Percentiles rank a stretch among this genome's conserved stretches.
phyloP scores from a whole-genome alignment of 1,140 invertebrate species.

The Caenorhabditis remanei region DNA sequence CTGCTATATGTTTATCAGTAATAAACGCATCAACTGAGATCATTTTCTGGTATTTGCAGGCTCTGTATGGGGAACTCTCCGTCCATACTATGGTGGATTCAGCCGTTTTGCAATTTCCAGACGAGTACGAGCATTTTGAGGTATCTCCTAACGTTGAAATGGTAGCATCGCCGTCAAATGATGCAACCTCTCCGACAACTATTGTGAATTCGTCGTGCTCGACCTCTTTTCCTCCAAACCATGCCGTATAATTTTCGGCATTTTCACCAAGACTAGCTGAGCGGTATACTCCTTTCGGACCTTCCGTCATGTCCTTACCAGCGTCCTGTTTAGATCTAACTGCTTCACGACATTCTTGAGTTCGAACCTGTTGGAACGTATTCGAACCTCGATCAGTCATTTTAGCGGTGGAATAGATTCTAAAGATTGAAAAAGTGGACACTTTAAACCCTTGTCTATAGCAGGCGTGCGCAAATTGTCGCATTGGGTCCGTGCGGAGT shows the following conservation, averaged over 20 bases:
- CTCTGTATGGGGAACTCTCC: neutral
- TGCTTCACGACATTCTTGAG: neutral
- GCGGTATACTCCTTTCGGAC: neutral
- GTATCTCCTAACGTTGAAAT: neutral
- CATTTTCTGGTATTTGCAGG: neutral
- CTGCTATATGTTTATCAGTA: neutral
- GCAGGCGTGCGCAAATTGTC: neutral
- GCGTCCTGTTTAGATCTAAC: neutral
- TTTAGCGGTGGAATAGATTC: neutral
- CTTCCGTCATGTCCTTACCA: neutral
- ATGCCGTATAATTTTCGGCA: neutral
- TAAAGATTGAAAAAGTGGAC: neutral
- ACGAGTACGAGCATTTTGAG: neutral
- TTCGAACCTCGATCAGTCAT: neutral
- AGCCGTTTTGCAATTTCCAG: neutral
- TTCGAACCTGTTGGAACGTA: neutral
- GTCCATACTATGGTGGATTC: neutral
- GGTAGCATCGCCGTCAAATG: neutral
- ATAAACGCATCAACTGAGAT: neutral
- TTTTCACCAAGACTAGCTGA: neutral
- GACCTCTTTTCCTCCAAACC: neutral
- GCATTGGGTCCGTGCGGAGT: neutral
- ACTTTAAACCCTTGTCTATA: neutral
- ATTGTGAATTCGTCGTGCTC: neutral
- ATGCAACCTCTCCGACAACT: neutral